Evolutionary conservation across 1,140 invertebrate species (phyloP).

Genomic region (Monochamus saltuarius): DNA sequence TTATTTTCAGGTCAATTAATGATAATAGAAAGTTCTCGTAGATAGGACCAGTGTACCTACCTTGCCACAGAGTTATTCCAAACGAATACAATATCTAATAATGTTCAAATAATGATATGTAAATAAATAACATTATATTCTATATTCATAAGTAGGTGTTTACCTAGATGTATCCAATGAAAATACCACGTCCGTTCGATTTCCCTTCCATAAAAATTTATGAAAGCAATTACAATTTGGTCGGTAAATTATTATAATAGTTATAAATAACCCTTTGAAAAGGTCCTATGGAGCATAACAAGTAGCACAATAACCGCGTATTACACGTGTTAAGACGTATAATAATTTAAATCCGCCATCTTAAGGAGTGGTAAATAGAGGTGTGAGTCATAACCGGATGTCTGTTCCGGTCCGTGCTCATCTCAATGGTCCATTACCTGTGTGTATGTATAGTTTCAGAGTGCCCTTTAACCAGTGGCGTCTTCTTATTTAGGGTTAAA

Average conservation of each 20-base stretch:
- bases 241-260: slow-evolving; percentile 6
- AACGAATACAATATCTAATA: no score
- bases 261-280: slow-evolving; percentile 2
- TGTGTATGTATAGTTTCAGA: background rate
- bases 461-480: no score
- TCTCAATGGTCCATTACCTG: slow-evolving; percentile 42
- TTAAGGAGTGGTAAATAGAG: slow-evolving; percentile 34
- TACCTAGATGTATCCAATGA: background rate
- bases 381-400: slow-evolving; percentile 39
- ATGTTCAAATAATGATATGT: no score
- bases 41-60: no score
- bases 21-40: no score
- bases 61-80: no score
- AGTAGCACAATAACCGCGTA: slow-evolving; percentile 33
- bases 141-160: no score
- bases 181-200: slow-evolving; percentile 4
- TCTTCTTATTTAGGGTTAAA: no score
- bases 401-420: slow-evolving; percentile 40
- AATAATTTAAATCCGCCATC: slow-evolving; percentile 33
- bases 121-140: no score
- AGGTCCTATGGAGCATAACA: slow-evolving; percentile 26
- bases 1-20: no score
- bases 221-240: slow-evolving; percentile 2
- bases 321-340: slow-evolving; percentile 29
- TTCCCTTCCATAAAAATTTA: no score